Conservation (phyloP, 2,113 vertebrate genomes). For the Alces alces region DNA sequence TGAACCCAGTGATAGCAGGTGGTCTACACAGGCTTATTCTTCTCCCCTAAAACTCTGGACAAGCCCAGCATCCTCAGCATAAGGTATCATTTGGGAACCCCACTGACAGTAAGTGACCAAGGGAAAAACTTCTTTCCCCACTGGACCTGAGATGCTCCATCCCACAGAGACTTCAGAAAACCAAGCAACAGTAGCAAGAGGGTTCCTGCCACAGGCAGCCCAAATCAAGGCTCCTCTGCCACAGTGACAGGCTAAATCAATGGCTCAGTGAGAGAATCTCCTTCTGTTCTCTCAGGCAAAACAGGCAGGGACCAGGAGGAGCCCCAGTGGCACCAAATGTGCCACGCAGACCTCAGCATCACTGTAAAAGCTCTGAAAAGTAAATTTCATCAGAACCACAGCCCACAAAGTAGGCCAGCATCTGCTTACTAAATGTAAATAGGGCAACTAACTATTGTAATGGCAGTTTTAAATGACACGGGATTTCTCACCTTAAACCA, state of each 20-base stretch:
- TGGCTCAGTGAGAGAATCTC: neutral
- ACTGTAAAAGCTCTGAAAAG: neutral
- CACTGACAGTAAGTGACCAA: neutral
- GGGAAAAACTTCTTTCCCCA: neutral
- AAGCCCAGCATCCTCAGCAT: neutral
- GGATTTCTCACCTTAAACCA: neutral
- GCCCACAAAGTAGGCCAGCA: neutral
- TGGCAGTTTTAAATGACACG: neutral
- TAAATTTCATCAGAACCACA: neutral
- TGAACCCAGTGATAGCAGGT: neutral
- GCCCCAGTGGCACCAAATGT: neutral
- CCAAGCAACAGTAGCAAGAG: neutral
- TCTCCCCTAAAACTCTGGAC: neutral
- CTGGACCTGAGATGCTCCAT: neutral
- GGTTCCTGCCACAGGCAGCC: neutral
- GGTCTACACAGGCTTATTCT: neutral
- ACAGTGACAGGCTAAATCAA: neutral
- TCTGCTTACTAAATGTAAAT: neutral
- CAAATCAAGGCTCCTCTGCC: neutral
- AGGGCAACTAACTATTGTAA: neutral
- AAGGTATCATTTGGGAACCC: neutral
- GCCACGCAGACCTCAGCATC: neutral
- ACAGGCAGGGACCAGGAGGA: neutral
- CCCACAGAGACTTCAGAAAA: neutral
- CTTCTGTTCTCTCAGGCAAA: neutral